These are phyloP conservation scores for Eustalomyia histrio DNA, from an alignment of 2,888 invertebrate genomes.

Conservation along the genomic window DNA sequence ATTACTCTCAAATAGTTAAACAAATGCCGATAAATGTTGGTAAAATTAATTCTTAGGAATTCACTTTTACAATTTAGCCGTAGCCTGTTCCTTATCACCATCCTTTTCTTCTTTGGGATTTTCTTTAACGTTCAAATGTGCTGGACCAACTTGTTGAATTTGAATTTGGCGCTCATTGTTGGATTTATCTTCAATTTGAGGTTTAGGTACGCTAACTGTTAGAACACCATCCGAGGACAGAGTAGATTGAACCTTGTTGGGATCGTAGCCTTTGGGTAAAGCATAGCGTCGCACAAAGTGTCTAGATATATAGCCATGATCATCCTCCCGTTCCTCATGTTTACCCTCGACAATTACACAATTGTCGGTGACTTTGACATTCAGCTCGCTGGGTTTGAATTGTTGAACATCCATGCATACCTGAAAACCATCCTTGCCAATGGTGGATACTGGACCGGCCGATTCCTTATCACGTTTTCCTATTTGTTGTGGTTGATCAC, in stretches of 20 bases:
- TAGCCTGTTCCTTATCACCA: conserved; percentile 23
- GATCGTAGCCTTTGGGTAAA: conserved; percentile 87
- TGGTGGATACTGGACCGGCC: conserved; percentile 66
- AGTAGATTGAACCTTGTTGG: conserved; percentile 85
- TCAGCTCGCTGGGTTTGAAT: conserved; percentile 88
- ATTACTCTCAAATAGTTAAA: not conserved
- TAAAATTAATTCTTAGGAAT: too few species aligned
- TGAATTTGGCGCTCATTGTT: conserved; percentile 81
- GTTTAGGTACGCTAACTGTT: conserved; percentile 84
- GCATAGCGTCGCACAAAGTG: conserved; percentile 88
- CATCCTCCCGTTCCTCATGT: conserved; percentile 87
- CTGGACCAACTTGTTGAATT: conserved; percentile 83
- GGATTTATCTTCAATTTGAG: conserved; percentile 70
- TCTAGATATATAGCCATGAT: conserved; percentile 86
- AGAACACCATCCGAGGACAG: conserved; percentile 88
- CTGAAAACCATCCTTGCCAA: conserved; percentile 85
- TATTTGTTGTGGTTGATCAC: conserved; percentile 84
- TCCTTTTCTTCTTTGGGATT: conserved; percentile 72
- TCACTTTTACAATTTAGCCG: not conserved
- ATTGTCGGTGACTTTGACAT: conserved; percentile 87
- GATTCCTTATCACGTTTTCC: conserved; percentile 66
- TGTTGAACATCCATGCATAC: conserved; percentile 89
- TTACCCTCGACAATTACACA: conserved; percentile 86
- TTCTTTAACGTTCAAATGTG: conserved; percentile 80
- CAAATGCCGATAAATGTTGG: not conserved